phyloP scores from a whole-genome alignment of 2,888 invertebrate genomes.

The Stenotaenia linearis region DNA sequence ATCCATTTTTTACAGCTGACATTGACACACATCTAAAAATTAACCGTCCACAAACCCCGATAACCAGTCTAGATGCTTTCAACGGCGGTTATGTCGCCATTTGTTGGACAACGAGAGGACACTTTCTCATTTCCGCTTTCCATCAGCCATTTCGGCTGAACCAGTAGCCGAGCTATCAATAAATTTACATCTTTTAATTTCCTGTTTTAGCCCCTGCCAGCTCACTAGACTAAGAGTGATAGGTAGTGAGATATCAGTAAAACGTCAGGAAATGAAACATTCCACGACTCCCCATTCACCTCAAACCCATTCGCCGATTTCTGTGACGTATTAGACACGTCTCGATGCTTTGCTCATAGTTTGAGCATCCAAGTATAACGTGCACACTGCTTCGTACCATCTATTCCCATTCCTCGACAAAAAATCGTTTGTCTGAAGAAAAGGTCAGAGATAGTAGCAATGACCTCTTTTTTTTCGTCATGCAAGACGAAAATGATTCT shows the following conservation, averaged over 20 bases:
- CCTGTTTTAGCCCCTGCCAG: conserved; percentile 31
- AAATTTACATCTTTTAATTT: conserved; percentile 37
- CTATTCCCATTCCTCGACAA: background rate
- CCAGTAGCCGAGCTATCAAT: conserved; percentile 29
- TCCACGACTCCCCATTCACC: background rate
- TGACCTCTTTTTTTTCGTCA: background rate
- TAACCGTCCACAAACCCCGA: background rate
- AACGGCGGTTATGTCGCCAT: background rate
- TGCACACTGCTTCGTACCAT: background rate
- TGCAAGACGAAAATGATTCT: conserved; percentile 11
- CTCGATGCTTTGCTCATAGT: conserved; percentile 12
- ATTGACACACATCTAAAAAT: background rate
- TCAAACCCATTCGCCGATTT: background rate
- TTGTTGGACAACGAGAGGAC: conserved; percentile 16
- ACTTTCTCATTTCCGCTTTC: conserved; percentile 19
- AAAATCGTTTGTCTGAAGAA: background rate
- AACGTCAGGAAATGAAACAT: conserved; percentile 26
- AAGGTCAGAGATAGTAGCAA: conserved; percentile 11
- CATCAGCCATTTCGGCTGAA: background rate
- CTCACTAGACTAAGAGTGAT: background rate
- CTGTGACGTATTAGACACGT: conserved; percentile 26
- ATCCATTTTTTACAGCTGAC: no score
- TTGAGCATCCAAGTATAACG: conserved; percentile 7
- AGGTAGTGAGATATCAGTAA: conserved; percentile 7
- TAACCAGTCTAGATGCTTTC: background rate